A percentile compares a stretch with the other conserved stretches of the same genome.
Conservation (phyloP, 2,113 vertebrate genomes). For the Pedetes capensis region DNA sequence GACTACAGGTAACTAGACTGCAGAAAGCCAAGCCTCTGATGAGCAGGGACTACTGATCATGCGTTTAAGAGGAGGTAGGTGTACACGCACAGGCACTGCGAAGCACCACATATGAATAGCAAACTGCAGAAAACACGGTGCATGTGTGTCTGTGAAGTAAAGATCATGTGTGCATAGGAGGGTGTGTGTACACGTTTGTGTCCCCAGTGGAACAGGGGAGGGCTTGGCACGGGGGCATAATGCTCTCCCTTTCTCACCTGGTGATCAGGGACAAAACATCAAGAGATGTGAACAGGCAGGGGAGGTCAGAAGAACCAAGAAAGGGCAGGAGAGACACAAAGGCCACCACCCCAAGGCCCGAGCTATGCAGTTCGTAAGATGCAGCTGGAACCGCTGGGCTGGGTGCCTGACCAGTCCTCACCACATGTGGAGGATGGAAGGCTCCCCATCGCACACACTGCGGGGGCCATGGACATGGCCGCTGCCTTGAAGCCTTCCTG, state of each 20-base stretch:
- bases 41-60: not conserved
- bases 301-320: not conserved
- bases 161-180: rapidly evolving
- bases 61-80: not conserved
- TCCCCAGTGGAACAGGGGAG: not conserved
- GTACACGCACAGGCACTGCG: not conserved
- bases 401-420: rapidly evolving
- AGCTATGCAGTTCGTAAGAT: not conserved
- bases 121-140: not conserved
- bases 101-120: not conserved
- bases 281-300: not conserved
- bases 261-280: not conserved
- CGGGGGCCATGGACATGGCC: too few species aligned
- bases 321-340: too few species aligned
- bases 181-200: not conserved
- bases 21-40: not conserved
- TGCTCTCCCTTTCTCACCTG: not conserved
- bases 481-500: not conserved
- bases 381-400: not conserved
- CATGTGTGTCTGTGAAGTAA: not conserved
- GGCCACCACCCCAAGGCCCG: not conserved
- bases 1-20: not conserved
- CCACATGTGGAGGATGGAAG: not conserved
- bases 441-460: not conserved
- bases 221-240: rapidly evolving